phyloP scores from a whole-genome alignment of 2,113 vertebrate genomes.

The Glareola pratincola region DNA sequence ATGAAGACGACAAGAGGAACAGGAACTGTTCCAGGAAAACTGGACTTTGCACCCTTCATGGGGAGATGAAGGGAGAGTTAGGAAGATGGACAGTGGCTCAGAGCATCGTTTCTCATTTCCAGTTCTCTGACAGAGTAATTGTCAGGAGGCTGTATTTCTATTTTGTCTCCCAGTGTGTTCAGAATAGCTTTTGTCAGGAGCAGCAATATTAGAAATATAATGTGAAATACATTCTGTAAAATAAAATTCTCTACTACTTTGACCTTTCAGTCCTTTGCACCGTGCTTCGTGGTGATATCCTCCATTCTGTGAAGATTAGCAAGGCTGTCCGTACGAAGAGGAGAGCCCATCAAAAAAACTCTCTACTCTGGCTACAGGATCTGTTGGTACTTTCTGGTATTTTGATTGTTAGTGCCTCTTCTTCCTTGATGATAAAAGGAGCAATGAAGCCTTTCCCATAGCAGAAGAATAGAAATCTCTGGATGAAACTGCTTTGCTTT shows the following conservation, averaged over 20 bases:
- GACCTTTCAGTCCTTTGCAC: background rate
- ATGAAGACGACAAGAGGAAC: background rate
- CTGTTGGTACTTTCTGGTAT: background rate
- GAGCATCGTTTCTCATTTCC: background rate
- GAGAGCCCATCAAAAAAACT: background rate
- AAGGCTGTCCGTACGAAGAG: background rate
- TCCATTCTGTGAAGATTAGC: background rate
- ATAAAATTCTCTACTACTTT: background rate
- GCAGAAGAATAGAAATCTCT: background rate
- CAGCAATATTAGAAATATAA: background rate
- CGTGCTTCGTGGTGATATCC: background rate
- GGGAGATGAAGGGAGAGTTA: background rate
- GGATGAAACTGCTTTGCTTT: background rate
- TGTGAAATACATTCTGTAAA: background rate
- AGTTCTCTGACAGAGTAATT: background rate
- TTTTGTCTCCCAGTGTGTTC: background rate
- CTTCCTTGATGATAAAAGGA: background rate
- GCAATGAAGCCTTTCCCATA: background rate
- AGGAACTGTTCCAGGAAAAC: background rate
- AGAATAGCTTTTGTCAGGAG: background rate
- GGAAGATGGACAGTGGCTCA: background rate
- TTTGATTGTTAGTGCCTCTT: background rate
- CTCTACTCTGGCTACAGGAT: background rate
- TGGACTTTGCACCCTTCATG: background rate
- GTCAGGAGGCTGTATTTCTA: background rate